Evolutionary conservation across 2,888 invertebrate genomes (phyloP).

Genomic region (Pristionchus japonicus): DNA sequence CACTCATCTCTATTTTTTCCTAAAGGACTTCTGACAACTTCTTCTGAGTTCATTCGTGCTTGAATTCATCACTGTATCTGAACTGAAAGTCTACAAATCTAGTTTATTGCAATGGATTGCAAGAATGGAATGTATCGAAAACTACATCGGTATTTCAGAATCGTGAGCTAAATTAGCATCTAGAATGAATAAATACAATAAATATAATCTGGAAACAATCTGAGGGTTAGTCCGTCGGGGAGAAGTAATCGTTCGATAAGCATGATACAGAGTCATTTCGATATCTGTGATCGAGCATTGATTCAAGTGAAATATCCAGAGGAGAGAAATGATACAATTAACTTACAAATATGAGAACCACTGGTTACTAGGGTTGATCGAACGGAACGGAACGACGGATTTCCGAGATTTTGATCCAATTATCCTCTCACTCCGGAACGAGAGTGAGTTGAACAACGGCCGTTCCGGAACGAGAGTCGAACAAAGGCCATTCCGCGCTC

Average conservation of each 20-base stretch:
- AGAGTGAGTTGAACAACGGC: too few species aligned
- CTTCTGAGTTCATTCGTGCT: not conserved
- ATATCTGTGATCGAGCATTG: constrained; percentile 21
- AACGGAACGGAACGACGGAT: too few species aligned
- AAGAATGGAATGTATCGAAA: constrained; percentile 20
- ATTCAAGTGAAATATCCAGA: not conserved
- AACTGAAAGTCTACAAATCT: not conserved
- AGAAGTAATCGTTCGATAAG: not conserved
- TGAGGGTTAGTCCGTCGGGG: not conserved
- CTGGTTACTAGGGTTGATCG: too few species aligned
- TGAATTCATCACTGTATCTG: not conserved
- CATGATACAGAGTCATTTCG: not conserved
- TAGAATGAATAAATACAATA: not conserved
- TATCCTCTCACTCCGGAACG: too few species aligned
- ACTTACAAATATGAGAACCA: not conserved
- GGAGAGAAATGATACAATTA: constrained; percentile 12
- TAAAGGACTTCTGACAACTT: not conserved
- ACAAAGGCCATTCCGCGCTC: too few species aligned
- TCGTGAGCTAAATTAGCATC: not conserved
- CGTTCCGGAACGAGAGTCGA: too few species aligned
- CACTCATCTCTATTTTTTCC: not conserved
- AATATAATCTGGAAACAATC: constrained; percentile 5
- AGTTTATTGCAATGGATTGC: not conserved
- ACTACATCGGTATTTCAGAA: not conserved
- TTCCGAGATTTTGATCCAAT: too few species aligned